Evolutionary conservation across 2,888 invertebrate species (phyloP).

Genomic region (Tetragonula carbonaria): DNA sequence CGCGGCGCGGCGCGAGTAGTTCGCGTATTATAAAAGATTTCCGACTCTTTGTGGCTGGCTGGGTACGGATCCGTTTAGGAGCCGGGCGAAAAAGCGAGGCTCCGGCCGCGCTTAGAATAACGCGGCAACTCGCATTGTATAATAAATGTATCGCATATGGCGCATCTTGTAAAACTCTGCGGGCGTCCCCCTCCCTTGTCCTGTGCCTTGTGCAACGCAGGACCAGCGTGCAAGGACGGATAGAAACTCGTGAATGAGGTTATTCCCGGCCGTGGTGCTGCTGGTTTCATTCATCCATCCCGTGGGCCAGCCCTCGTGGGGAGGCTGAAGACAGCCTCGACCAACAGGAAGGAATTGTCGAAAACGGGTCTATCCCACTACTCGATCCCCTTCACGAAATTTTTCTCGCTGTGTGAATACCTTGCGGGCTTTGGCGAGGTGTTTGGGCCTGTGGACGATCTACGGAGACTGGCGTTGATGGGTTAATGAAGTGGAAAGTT

Average conservation of each 20-base stretch:
- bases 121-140: slow-evolving; percentile 74
- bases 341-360: slow-evolving; percentile 30
- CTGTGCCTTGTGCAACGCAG: slow-evolving; percentile 18
- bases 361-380: slow-evolving; percentile 1
- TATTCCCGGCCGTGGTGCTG: slow-evolving; percentile 73
- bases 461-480: slow-evolving; percentile 13
- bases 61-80: slow-evolving; percentile 55
- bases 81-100: slow-evolving; percentile 38
- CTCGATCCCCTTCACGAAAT: neutral
- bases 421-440: slow-evolving; percentile 12
- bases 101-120: slow-evolving; percentile 66
- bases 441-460: slow-evolving; percentile 5
- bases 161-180: slow-evolving; percentile 83
- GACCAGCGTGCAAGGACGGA: slow-evolving; percentile 52
- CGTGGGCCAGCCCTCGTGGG: slow-evolving; percentile 39
- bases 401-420: slow-evolving; percentile 6
- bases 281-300: slow-evolving; percentile 73
- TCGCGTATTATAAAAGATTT: slow-evolving; percentile 80
- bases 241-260: slow-evolving; percentile 77
- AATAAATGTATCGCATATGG: slow-evolving; percentile 83
- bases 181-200: slow-evolving; percentile 73
- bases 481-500: slow-evolving; percentile 32
- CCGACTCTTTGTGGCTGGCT: slow-evolving; percentile 79
- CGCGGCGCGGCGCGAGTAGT: slow-evolving; percentile 42
- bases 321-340: slow-evolving; percentile 41